Conservation (phyloP, 30 jellyfish, hydroid and myxozoan species). For the Nemopilema nomurai region DNA sequence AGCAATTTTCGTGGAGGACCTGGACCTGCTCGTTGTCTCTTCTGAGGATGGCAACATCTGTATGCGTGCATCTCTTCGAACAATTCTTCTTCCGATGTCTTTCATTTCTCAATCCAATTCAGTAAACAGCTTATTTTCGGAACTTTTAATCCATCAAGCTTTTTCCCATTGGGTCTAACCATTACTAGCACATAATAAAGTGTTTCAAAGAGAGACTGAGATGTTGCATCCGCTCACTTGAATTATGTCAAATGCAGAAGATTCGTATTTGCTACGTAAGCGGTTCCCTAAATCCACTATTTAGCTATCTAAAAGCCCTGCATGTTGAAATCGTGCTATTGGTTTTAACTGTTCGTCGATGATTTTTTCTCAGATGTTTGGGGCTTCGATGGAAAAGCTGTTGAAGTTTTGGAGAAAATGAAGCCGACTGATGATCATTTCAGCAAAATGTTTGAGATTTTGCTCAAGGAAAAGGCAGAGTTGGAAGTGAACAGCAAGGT, state of each 20-base stretch:
- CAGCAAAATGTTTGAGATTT: conserved; percentile 49
- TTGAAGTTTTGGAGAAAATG: conserved; percentile 67
- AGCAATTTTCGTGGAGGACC: conserved; percentile 74
- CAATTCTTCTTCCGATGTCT: not conserved
- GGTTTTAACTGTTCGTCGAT: too few relatives aligned
- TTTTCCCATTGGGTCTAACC: too few relatives aligned
- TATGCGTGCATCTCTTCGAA: too few relatives aligned
- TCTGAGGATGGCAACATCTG: conserved; percentile 81
- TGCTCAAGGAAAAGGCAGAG: conserved; percentile 28
- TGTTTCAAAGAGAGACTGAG: too few relatives aligned
- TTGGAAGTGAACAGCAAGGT: conserved; percentile 2
- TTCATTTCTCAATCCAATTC: not conserved
- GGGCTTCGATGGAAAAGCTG: conserved; percentile 93
- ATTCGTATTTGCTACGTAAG: too few relatives aligned
- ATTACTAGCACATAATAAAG: too few relatives aligned
- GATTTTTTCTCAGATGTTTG: conserved; percentile 75
- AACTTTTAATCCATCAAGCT: not conserved
- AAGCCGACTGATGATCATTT: conserved; percentile 59
- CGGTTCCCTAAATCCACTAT: too few relatives aligned
- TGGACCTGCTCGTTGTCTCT: conserved; percentile 74
- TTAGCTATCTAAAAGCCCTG: too few relatives aligned
- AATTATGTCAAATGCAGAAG: too few relatives aligned
- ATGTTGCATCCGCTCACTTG: too few relatives aligned
- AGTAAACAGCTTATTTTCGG: too few relatives aligned
- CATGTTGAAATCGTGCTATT: too few relatives aligned